phyloP scores from a whole-genome alignment of 53 echinoderm and acorn worm genomes.

The Stichopus horrens region DNA sequence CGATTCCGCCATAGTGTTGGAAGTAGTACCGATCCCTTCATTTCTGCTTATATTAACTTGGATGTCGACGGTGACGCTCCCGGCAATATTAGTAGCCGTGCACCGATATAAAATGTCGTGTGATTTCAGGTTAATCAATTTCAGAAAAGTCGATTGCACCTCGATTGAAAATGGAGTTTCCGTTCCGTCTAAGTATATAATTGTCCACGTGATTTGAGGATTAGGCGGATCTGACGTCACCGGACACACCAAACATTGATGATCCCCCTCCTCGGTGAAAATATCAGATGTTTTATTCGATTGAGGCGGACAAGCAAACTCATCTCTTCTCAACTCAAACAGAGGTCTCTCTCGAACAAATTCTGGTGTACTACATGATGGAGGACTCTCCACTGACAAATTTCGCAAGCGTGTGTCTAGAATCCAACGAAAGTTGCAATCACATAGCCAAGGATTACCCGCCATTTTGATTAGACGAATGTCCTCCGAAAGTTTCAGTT shows the following conservation, averaged over 20 bases:
- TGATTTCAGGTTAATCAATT: conserved; percentile 21
- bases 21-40: background rate
- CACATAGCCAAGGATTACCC: conserved; percentile 34
- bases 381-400: background rate
- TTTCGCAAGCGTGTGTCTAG: background rate
- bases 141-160: conserved; percentile 9
- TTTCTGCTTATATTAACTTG: background rate
- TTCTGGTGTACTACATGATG: background rate
- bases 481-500: background rate
- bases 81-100: conserved; percentile 10
- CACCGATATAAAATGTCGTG: conserved; percentile 4
- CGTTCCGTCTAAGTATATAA: conserved; percentile 2
- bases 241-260: background rate
- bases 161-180: conserved; percentile 17
- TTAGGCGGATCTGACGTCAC: conserved; percentile 28
- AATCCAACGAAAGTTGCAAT: conserved; percentile 39
- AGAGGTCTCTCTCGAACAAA: conserved; percentile 1
- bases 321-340: background rate
- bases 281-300: background rate
- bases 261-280: background rate
- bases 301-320: conserved; percentile 25
- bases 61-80: conserved; percentile 20
- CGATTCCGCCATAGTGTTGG: background rate
- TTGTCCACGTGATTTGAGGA: conserved; percentile 21
- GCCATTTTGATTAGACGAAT: conserved; percentile 15